phyloP scores from a whole-genome alignment of 2,113 vertebrate species.

The Gymnobelideus leadbeateri region DNA sequence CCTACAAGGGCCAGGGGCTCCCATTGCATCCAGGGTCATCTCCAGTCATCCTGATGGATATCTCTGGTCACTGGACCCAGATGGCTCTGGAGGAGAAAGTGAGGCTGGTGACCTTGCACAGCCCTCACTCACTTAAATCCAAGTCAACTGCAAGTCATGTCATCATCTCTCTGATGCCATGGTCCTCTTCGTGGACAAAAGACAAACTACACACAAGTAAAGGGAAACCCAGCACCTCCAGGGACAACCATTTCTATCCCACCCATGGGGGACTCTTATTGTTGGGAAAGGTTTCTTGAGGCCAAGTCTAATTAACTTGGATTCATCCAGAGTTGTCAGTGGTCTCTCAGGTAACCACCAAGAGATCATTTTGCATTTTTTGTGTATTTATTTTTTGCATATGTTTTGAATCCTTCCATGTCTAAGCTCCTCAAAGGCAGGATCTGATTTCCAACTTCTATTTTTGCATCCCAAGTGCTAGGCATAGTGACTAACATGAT shows the following conservation, averaged over 20 bases:
- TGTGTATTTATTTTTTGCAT: not conserved
- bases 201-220: not conserved
- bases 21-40: no score
- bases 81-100: no score
- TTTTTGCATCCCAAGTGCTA: not conserved
- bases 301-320: not conserved
- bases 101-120: no score
- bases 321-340: not conserved
- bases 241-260: not conserved
- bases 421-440: not conserved
- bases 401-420: not conserved
- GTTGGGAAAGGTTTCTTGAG: not conserved
- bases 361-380: not conserved
- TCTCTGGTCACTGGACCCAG: no score
- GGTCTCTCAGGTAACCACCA: not conserved
- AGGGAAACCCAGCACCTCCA: not conserved
- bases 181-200: no score
- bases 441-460: not conserved
- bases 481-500: not conserved
- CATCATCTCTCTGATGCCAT: no score
- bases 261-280: not conserved
- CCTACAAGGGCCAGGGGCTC: no score
- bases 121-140: no score
- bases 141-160: no score
- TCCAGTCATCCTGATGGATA: no score